These are phyloP conservation scores for Drosophila repleta DNA, from an alignment of 1,140 invertebrate species.

Conservation along the genomic window DNA sequence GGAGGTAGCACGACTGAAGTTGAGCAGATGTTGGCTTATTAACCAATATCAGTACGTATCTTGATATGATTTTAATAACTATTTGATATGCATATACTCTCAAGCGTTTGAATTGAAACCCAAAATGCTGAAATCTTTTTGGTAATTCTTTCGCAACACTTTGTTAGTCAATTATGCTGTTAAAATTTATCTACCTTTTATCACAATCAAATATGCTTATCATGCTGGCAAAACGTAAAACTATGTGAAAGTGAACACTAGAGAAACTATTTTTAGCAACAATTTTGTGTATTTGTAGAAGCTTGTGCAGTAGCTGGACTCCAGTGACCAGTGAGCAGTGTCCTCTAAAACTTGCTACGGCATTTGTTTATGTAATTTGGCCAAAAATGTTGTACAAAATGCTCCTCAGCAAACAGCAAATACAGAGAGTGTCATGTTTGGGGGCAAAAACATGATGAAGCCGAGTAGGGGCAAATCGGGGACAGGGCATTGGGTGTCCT, in stretches of 20 bases:
- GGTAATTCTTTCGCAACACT: neutral
- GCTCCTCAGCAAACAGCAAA: constrained; percentile 51
- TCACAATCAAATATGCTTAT: neutral
- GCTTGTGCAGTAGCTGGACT: neutral
- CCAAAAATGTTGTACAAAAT: constrained; percentile 71
- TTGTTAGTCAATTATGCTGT: neutral
- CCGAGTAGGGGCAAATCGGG: constrained; percentile 8
- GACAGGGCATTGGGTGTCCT: constrained; percentile 25
- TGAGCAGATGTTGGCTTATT: constrained; percentile 29
- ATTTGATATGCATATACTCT: neutral
- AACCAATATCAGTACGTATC: neutral
- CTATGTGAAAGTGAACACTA: constrained; percentile 1
- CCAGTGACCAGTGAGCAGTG: constrained; percentile 7
- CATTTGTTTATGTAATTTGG: constrained; percentile 72
- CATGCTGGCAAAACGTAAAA: neutral
- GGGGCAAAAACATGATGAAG: constrained; percentile 18
- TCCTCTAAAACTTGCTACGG: constrained; percentile 18
- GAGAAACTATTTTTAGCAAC: neutral
- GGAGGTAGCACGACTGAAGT: neutral
- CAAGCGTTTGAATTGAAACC: neutral
- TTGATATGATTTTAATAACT: neutral
- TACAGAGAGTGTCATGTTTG: constrained; percentile 49
- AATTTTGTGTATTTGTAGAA: constrained; percentile 1
- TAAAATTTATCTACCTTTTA: neutral
- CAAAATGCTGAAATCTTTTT: neutral